These are phyloP conservation scores for Holothuria leucospilota DNA, from an alignment of 53 echinoderm and acorn worm genomes.

Conservation along the genomic window DNA sequence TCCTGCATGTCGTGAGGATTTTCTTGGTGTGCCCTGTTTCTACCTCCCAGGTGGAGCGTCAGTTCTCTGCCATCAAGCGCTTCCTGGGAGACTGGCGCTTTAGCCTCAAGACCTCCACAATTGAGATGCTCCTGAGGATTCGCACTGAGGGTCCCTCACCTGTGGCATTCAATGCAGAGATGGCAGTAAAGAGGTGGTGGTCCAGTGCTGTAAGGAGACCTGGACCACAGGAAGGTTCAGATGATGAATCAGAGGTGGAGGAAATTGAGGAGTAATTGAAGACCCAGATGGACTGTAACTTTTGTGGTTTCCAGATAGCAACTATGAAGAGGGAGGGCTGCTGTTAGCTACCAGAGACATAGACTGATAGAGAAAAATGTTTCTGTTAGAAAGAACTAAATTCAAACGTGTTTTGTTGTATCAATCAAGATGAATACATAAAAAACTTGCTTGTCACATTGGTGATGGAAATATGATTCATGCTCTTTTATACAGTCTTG, in stretches of 20 bases:
- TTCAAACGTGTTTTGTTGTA: no score
- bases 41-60: conserved; percentile 61
- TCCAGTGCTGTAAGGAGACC: conserved; percentile 24
- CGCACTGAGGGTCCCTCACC: conserved; percentile 28
- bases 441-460: no score
- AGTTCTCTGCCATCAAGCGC: conserved; percentile 63
- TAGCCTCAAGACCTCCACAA: conserved; percentile 51
- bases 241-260: neutral
- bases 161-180: neutral
- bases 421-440: no score
- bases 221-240: conserved; percentile 23
- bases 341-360: no score
- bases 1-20: conserved; percentile 55
- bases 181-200: conserved; percentile 62
- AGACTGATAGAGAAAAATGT: no score
- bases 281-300: no score
- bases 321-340: no score
- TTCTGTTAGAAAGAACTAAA: no score
- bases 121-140: conserved; percentile 52
- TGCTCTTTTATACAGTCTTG: no score
- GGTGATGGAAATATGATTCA: no score
- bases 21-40: conserved; percentile 61
- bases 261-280: no score
- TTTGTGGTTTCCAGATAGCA: no score
- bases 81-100: conserved; percentile 63